Evolutionary conservation across 2,888 invertebrate genomes (phyloP), one percentile per base, ranked within the genome.

Genomic region (Troides aeacus): DNA sequence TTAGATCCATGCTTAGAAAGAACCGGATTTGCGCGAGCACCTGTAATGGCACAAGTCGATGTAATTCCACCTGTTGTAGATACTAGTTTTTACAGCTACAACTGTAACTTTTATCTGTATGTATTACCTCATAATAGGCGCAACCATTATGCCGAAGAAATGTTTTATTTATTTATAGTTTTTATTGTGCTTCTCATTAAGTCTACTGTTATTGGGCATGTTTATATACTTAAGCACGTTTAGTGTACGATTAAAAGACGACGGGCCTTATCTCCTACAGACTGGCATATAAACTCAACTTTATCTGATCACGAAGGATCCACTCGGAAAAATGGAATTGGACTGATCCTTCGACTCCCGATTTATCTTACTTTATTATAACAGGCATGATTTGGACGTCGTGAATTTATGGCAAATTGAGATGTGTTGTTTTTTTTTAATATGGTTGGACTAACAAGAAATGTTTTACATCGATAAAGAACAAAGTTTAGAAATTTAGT

Each of bases 321-420:
- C 84, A 81, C 74, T 81, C 78, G 82, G 85, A 85, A 87, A 89
- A 89, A 88, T 86, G 84, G 82, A 85, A 85, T 84, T 83, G 82
- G 76, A 76, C 64, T 18, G 65, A 57, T 24, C 46, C n/a, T 24
- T 69, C 61, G 62, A 62, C 50, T 69, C 30, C n/a, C 57, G 62
- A 58, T 50, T 64, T 39, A 18, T 18, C 39, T 58, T n/a, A 68
- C 23, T 69, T 62, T 24, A 60, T 64, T 64, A 64, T 36, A 18
- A n/a, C 21, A 23, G 36, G 36, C 39, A 30, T 53, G 30, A 12
- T 30, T 58, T 50, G 50, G 50, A 23, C 53, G 17, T 15, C 59
- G 50, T 21, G 59, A 64, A 60, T 64, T 64, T 57, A 62, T 62
- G 62, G 4, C 23, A 30, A 30, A 60, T 18, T 62, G 21, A 42